phyloP scores from a whole-genome alignment of 2,797 vertebrate genomes.

The Gouania willdenowi region DNA sequence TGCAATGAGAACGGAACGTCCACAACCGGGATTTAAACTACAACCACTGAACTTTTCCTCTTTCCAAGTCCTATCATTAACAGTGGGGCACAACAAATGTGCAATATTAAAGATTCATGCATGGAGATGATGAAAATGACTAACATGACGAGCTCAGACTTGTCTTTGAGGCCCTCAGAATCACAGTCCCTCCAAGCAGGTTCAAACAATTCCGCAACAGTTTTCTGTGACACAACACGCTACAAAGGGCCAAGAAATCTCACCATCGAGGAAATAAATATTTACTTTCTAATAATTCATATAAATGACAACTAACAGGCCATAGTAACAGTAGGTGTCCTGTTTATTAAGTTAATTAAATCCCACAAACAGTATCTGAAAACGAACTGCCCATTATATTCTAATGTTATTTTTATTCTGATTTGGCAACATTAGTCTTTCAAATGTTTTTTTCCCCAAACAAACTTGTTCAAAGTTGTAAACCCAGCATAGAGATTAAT shows the following conservation, averaged over 20 bases:
- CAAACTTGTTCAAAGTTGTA: too few species aligned
- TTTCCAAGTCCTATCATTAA: background rate
- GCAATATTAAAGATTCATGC: slow-evolving; percentile 14
- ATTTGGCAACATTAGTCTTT: too few species aligned
- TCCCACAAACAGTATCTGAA: too few species aligned
- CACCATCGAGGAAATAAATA: slow-evolving; percentile 5
- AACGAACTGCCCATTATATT: too few species aligned
- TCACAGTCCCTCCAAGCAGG: slow-evolving; percentile 17
- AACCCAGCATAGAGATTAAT: too few species aligned
- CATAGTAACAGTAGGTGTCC: too few species aligned
- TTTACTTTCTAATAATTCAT: too few species aligned
- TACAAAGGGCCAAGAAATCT: background rate
- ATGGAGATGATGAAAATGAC: slow-evolving; percentile 24
- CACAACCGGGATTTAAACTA: background rate
- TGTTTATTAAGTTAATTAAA: too few species aligned
- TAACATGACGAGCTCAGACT: slow-evolving; percentile 18
- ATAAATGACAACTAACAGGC: too few species aligned
- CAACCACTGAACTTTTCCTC: background rate
- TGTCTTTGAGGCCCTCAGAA: slow-evolving; percentile 6
- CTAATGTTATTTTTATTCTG: too few species aligned
- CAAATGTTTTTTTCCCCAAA: too few species aligned
- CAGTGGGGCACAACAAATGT: background rate
- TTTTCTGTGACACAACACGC: slow-evolving; percentile 44
- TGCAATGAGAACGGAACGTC: too few species aligned
- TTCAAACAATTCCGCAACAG: slow-evolving; percentile 31